Evolutionary conservation across 2,797 vertebrate species (phyloP).

Genomic region (Echeneis naucrates): DNA sequence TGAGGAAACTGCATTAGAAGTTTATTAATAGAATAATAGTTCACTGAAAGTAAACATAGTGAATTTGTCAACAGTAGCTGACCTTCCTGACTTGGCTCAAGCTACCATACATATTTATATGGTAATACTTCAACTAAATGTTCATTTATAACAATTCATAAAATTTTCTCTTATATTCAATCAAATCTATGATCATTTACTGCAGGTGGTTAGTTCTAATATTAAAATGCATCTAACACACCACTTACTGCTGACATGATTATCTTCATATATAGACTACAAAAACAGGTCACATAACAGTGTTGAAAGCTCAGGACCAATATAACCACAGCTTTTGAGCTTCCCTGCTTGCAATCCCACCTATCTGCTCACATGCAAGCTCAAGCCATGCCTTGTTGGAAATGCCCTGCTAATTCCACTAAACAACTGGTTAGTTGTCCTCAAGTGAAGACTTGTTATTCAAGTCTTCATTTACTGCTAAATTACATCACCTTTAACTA

Average conservation of each 20-base stretch:
- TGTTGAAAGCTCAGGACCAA: slow-evolving; percentile 59
- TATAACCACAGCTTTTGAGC: slow-evolving; percentile 64
- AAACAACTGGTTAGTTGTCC: slow-evolving; percentile 36
- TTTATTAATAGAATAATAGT: background rate
- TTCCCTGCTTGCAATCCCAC: slow-evolving; percentile 52
- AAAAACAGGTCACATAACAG: slow-evolving; percentile 54
- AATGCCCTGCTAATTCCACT: slow-evolving; percentile 48
- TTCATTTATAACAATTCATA: slow-evolving; percentile 21
- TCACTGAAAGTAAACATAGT: slow-evolving; percentile 9
- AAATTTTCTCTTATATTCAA: background rate
- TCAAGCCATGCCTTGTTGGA: slow-evolving; percentile 72
- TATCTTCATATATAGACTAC: slow-evolving; percentile 51
- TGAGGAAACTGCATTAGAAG: slow-evolving; percentile 19
- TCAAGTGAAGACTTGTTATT: slow-evolving; percentile 21
- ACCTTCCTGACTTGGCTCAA: slow-evolving; percentile 5
- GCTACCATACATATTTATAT: slow-evolving; percentile 11
- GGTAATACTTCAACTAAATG: background rate
- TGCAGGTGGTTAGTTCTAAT: slow-evolving; percentile 1
- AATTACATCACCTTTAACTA: no score
- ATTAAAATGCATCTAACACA: slow-evolving; percentile 20
- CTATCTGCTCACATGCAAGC: slow-evolving; percentile 66
- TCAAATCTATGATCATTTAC: slow-evolving; percentile 7
- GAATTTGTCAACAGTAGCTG: background rate
- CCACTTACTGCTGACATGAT: slow-evolving; percentile 43
- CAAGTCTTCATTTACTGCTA: slow-evolving; percentile 19